Evolutionary conservation across 2,797 vertebrate genomes (phyloP).

Genomic region (Argentina silus): DNA sequence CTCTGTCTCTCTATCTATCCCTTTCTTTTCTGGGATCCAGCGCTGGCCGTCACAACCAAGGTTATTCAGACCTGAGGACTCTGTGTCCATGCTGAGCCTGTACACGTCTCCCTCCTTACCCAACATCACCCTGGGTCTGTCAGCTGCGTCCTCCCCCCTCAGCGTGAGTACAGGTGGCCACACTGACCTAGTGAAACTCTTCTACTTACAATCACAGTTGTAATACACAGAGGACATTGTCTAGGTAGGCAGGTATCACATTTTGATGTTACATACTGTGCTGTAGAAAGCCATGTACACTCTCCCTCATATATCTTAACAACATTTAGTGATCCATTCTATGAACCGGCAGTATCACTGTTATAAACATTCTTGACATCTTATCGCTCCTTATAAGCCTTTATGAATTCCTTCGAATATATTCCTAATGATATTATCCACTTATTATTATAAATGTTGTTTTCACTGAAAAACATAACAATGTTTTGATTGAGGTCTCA

Average conservation of each 20-base stretch:
- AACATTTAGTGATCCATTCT: too few species aligned
- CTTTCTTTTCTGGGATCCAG: slow-evolving; percentile 72
- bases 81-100: slow-evolving; percentile 91
- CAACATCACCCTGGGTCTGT: slow-evolving; percentile 95
- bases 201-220: too few species aligned
- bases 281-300: too few species aligned
- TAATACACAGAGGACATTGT: too few species aligned
- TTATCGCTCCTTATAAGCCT: too few species aligned
- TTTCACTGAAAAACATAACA: slow-evolving; percentile 44
- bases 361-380: too few species aligned
- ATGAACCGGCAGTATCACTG: too few species aligned
- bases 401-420: too few species aligned
- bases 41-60: slow-evolving; percentile 90
- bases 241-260: too few species aligned
- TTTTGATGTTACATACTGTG: too few species aligned
- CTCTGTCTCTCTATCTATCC: slow-evolving; percentile 17
- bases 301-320: too few species aligned
- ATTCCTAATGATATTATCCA: too few species aligned
- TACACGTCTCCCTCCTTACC: slow-evolving; percentile 98
- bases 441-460: slow-evolving; percentile 1
- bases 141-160: slow-evolving; percentile 85
- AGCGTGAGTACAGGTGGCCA: slow-evolving; percentile 82
- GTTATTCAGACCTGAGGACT: slow-evolving; percentile 90
- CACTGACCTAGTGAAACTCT: slow-evolving; percentile 1
- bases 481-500: slow-evolving; percentile 29